These are phyloP conservation scores for Gymnocephalus cernua DNA, from an alignment of 2,113 vertebrate species.

Conservation along the genomic window DNA sequence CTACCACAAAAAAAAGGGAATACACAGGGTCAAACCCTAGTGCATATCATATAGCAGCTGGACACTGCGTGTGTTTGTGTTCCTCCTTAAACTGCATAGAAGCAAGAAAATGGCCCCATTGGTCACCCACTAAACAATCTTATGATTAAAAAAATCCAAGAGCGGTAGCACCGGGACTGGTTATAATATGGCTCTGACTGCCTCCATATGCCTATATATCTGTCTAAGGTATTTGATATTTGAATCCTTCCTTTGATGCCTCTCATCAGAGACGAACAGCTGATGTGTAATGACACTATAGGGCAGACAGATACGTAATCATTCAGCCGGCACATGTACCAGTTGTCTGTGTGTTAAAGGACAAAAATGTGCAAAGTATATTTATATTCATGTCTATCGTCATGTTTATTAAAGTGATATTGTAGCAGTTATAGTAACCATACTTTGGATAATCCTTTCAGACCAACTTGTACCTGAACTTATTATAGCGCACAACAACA, in stretches of 20 bases:
- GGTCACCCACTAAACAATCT: background rate
- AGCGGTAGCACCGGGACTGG: background rate
- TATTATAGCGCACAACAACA: background rate
- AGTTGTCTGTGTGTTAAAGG: constrained; percentile 43
- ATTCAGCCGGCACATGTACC: background rate
- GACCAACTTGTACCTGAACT: background rate
- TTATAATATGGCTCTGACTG: constrained; percentile 26
- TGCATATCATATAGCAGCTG: background rate
- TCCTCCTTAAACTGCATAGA: background rate
- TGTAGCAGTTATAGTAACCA: background rate
- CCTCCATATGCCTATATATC: constrained; percentile 22
- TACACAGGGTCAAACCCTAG: background rate
- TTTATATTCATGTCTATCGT: constrained; percentile 44
- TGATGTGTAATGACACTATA: constrained; percentile 44
- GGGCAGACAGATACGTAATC: constrained; percentile 9
- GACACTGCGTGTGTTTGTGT: constrained; percentile 9
- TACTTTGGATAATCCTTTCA: constrained; percentile 12
- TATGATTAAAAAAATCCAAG: background rate
- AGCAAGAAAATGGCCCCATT: background rate
- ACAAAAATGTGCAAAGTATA: constrained; percentile 37
- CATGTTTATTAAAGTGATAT: constrained; percentile 12
- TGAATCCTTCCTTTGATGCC: constrained; percentile 30
- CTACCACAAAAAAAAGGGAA: constrained; percentile 6
- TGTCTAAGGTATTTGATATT: constrained; percentile 20
- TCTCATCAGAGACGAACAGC: constrained; percentile 52